Evolutionary conservation across 2,888 invertebrate species (phyloP), one percentile per base, ranked within the genome.

Genomic region (Volucella zonaria): DNA sequence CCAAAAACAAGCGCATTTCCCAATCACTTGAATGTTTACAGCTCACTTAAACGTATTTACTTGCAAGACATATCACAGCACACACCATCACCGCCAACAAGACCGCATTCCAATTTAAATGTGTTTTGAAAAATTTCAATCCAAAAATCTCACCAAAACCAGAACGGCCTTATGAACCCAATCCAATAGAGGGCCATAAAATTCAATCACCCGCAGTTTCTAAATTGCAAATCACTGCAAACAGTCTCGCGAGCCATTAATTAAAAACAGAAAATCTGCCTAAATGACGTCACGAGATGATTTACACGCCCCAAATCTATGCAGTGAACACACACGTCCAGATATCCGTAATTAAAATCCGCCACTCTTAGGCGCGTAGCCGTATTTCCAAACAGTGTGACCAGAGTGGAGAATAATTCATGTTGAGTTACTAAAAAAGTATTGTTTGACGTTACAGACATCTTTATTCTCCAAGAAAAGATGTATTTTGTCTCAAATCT

Each of bases 31-130:
- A 31, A 9, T 83, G 80, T 83, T 83, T 83, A 83, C 83, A 79
- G 42, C 76, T 64, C 83, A 76, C 83, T 83, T 76, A 38, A 71
- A 59, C 67, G 42, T 83, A 71, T 83, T 83, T 83, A 83, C 83
- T 71, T 49, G 59, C 61, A 80, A 83, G 79, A 80, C 75, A 80
- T 71, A 70, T 79, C 83, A 59, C 23, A 56, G 70, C 74, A 64
- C 14, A 10, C 15, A 43, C n/a, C 43, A 11, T 23, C 59, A 31
- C n/a, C 38, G 14, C 47, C n/a, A 31, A 40, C 12, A 4, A n/a
- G 43, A 11, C 14, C 6, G 31, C 49, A 49, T n/a, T 14, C 49
- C 14, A 49, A 49, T 8, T 9, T 38, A 38, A 2, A n/a, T 8
- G 40, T 9, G 8, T 40, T 56, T 40, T 2, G 14, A 8, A 49